Percentiles rank a stretch among this genome's conserved stretches.
Evolutionary conservation across 1,140 invertebrate genomes (phyloP).

Genomic region (Drosophila lowei): DNA sequence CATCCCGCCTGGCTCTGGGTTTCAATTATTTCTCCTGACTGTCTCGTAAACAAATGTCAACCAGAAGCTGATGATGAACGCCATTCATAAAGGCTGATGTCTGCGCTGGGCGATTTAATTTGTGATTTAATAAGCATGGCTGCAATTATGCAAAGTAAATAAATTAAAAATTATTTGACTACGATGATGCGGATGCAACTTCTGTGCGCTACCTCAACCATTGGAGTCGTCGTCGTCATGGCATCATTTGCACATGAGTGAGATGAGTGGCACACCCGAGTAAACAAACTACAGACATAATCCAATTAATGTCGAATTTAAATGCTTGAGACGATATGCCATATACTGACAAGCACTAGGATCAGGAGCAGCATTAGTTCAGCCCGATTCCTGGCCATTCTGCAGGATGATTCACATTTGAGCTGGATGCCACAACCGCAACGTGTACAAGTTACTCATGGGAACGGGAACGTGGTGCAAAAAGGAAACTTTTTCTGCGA

Average conservation of each 20-base stretch:
- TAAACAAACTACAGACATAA: constrained; percentile 67
- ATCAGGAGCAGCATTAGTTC: constrained; percentile 4
- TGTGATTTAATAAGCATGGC: constrained; percentile 61
- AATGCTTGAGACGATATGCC: constrained; percentile 70
- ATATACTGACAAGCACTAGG: constrained; percentile 6
- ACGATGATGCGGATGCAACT: constrained; percentile 1
- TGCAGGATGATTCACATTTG: constrained; percentile 41
- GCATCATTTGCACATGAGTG: constrained; percentile 32
- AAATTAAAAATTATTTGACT: constrained; percentile 43
- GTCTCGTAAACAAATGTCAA: constrained; percentile 26
- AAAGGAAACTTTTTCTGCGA: constrained; percentile 58
- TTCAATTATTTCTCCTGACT: constrained; percentile 37
- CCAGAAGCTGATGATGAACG: constrained; percentile 4
- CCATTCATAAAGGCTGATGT: constrained; percentile 3
- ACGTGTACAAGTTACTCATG: constrained; percentile 49
- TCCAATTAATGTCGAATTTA: constrained; percentile 77
- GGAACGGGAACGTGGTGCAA: constrained; percentile 47
- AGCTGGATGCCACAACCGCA: constrained; percentile 40
- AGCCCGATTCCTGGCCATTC: constrained; percentile 36
- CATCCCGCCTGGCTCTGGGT: background rate
- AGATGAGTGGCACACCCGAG: constrained; percentile 32
- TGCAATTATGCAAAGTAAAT: constrained; percentile 60
- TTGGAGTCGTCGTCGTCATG: background rate
- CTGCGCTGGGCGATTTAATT: constrained; percentile 8
- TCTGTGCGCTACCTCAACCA: background rate